Evolutionary conservation across 2,797 vertebrate species (phyloP), one percentile per base, ranked within the genome.

Genomic region (Aulostomus chinensis): DNA sequence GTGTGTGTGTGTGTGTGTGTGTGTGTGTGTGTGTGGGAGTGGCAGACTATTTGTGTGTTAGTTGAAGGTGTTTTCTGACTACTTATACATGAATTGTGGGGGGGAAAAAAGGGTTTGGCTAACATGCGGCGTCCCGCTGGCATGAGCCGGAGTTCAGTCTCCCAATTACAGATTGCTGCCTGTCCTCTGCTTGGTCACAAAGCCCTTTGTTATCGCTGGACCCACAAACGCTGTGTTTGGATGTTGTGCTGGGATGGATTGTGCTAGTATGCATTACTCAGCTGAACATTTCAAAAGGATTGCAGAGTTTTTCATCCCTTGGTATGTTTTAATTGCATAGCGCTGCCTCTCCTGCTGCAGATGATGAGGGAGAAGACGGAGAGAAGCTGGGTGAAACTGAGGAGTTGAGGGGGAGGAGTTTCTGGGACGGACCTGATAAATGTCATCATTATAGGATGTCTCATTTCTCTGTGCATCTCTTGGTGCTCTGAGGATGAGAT

Each of bases 321-420:
- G 80, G 81, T 78, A 76, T 82, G 79, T 87, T 88, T 91, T 90
- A 92, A 88, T 89, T 89, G 84, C 78, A 71, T 45, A 17, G 78
- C 54, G 13, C 53, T 48, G 73, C 66, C 59, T 75, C 61, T 76
- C 54, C 25, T 64, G 55, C 54, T 28, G 43, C 73, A 76, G 61
- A 68, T 50, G 68, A 72, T 26, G 67, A 78, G 46, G 63, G 43
- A 59, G 62, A 65, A 70, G 69, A 55, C 55, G 31, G 55, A 59
- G 55, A 59, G 43, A 42, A 45, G 61, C 24, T 38, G 26, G 46
- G 59, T 16, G 41, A 14, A 30, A 41, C 47, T 56, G 68, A 64
- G 58, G 64, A 68, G 54, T 42, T 47, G 57, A 63, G 66, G 35
- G 10, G 58, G 53, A 64, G 72, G 74, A 66, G 64, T 80, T 77